Evolutionary conservation across 2,888 invertebrate species (phyloP), one percentile per base, ranked within the genome.

Genomic region (Drosophila mercatorum): DNA sequence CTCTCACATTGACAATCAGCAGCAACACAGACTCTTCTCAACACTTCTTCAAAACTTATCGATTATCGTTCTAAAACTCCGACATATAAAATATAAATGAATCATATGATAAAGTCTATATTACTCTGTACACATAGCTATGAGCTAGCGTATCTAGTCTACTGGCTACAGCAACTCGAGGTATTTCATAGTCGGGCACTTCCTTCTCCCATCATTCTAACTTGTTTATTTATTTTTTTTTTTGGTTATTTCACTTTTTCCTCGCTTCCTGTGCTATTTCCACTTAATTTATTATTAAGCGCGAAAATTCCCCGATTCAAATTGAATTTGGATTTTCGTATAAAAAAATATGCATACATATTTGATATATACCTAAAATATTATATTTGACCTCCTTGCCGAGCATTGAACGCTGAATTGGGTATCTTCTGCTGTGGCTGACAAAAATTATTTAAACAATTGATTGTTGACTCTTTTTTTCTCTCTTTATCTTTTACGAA

Each of bases 401-500:
- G 90, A 71, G 55, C 90, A 61, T 78, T 85, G 86, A 63, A 78
- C 80, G 61, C 17, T 38, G 52, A 7, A 3, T 53, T 53, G 34
- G 34, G 51, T 63, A 69, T 71, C 78, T 69, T 81, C 68, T 69
- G 46, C 51, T 51, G 4, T 43, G 47, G 70, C 73, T 83, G 78
- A 73, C 62, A 75, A 60, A 60, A 72, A 70, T 76, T 75, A 70
- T 76, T 80, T 73, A 76, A 85, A 75, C 88, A 89, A 88, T 76
- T 85, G 73, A 88, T 73, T 85, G 73, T 61, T 73, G 61, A 36
- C 26, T 12, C 17, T 17, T 17, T 44, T 60, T 53, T 38, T 26
- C 6, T 26, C 28, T 41, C 52, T 22, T 56, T 49, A 47, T 47
- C 40, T 11, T 26, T 49, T 28, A 31, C 28, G 38, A 55, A 55